Percentiles rank a stretch among this genome's conserved stretches.
Evolutionary conservation across 1,140 invertebrate genomes (phyloP).

Genomic region (Lepidurus arcticus): DNA sequence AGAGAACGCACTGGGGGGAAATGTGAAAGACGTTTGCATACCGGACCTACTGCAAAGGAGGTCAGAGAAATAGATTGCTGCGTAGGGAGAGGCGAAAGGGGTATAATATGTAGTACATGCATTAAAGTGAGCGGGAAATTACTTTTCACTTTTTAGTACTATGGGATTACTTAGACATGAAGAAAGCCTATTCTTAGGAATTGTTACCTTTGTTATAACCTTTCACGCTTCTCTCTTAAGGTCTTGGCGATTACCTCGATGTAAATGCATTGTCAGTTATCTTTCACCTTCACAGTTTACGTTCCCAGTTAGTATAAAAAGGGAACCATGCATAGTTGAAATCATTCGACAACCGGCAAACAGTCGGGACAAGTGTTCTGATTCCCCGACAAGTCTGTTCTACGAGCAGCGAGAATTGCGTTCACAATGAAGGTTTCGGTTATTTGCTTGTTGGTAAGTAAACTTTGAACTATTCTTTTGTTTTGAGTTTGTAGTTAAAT

Average conservation of each 20-base stretch:
- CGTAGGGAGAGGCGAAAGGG: too few relatives aligned
- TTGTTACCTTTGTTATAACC: background rate
- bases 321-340: background rate
- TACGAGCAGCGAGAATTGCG: background rate
- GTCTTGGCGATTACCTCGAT: background rate
- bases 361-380: background rate
- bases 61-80: too few relatives aligned
- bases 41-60: too few relatives aligned
- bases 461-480: background rate
- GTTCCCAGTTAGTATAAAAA: background rate
- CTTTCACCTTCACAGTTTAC: background rate
- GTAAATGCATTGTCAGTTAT: background rate
- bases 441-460: background rate
- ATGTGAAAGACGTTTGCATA: too few relatives aligned
- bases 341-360: slow-evolving; percentile 4
- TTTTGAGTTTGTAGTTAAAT: background rate
- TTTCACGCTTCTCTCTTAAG: background rate
- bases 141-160: background rate
- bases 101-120: too few relatives aligned
- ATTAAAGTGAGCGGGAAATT: too few relatives aligned
- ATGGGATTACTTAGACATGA: background rate
- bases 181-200: background rate
- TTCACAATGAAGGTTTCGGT: background rate
- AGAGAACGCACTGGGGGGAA: too few relatives aligned
- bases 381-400: slow-evolving; percentile 8